Evolutionary conservation across 1,140 invertebrate species (phyloP).

Genomic region (Marisa cornuarietis): DNA sequence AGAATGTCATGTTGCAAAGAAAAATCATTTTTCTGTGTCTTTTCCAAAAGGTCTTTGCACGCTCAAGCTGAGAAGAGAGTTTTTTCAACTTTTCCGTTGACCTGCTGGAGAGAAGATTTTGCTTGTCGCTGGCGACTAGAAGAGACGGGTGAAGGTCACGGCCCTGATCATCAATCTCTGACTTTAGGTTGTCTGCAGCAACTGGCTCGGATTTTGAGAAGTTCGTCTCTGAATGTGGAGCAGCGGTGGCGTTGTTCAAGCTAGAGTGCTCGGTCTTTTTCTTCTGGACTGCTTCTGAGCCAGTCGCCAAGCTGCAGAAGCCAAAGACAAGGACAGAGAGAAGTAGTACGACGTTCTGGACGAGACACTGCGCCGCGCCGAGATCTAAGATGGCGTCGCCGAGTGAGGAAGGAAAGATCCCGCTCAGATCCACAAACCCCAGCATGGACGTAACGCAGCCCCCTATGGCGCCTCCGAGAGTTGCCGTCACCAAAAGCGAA

Average conservation of each 20-base stretch:
- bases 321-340: background rate
- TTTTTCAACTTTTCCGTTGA: too few relatives aligned
- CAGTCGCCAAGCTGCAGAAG: background rate
- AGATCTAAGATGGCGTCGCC: constrained; percentile 4
- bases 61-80: too few relatives aligned
- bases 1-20: constrained; percentile 10
- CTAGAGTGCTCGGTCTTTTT: too few relatives aligned
- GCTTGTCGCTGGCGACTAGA: too few relatives aligned
- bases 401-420: background rate
- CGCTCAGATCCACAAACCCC: constrained; percentile 11
- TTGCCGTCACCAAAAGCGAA: constrained; percentile 4
- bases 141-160: too few relatives aligned
- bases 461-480: constrained; percentile 9
- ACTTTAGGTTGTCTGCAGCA: too few relatives aligned
- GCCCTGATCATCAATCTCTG: too few relatives aligned
- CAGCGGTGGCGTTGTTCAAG: too few relatives aligned
- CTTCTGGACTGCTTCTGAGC: background rate
- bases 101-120: too few relatives aligned
- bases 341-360: background rate
- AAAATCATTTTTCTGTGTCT: background rate
- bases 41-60: background rate
- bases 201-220: too few relatives aligned
- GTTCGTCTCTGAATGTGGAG: too few relatives aligned
- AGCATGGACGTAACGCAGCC: constrained; percentile 17
- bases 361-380: constrained; percentile 15